Evolutionary conservation across 2,113 vertebrate genomes (phyloP).

Genomic region (Sorex araneus): DNA sequence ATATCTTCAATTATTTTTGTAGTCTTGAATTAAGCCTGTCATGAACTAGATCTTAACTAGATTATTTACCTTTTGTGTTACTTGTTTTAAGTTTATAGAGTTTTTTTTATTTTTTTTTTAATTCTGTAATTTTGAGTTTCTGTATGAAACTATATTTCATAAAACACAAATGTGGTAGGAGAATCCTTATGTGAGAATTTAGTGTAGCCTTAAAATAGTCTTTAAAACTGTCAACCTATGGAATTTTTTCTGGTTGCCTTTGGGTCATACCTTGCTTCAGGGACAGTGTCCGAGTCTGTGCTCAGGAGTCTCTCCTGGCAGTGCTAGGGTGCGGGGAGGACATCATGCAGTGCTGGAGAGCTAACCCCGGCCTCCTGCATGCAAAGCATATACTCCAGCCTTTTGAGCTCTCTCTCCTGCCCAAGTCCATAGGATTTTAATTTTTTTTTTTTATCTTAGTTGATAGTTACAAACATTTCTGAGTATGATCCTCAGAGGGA

Average conservation of each 20-base stretch:
- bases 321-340: too few relatives aligned
- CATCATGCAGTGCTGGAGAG: too few relatives aligned
- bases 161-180: conserved; percentile 4
- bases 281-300: too few relatives aligned
- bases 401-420: too few relatives aligned
- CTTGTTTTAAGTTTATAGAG: conserved; percentile 17
- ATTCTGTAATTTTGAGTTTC: conserved; percentile 35
- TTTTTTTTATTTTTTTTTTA: conserved; percentile 23
- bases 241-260: neutral
- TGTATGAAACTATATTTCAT: conserved; percentile 28
- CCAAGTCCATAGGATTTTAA: conserved; percentile 49
- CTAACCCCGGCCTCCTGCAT: too few relatives aligned
- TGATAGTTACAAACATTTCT: neutral
- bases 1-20: conserved; percentile 41
- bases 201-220: conserved; percentile 21
- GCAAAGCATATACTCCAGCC: too few relatives aligned
- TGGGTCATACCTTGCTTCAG: too few relatives aligned
- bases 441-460: neutral
- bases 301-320: too few relatives aligned
- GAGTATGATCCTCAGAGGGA: conserved; percentile 10
- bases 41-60: neutral
- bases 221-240: conserved; percentile 39
- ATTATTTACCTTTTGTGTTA: conserved; percentile 14
- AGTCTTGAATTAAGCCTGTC: conserved; percentile 6
- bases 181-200: neutral